Conservation (phyloP, 2,113 vertebrate genomes). For the Recurvirostra avosetta region DNA sequence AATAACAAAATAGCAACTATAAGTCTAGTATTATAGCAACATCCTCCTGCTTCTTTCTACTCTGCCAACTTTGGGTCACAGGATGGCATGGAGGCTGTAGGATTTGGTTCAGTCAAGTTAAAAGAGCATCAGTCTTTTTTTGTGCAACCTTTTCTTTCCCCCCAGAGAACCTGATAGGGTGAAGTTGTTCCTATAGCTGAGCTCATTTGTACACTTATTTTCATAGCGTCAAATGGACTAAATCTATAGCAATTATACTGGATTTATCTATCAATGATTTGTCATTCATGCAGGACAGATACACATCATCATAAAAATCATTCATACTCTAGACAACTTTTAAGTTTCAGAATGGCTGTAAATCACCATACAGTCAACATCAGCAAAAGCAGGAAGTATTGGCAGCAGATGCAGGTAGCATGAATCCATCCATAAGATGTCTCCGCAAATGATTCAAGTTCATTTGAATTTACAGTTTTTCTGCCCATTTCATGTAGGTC, state of each 20-base stretch:
- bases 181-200: not conserved
- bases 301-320: not conserved
- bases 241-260: not conserved
- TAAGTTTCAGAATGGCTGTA: not conserved
- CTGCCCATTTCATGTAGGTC: not conserved
- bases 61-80: fast-evolving
- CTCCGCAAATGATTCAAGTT: not conserved
- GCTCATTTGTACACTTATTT: not conserved
- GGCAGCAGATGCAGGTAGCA: not conserved
- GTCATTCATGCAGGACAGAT: not conserved
- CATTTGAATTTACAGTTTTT: not conserved
- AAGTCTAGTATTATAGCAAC: not conserved
- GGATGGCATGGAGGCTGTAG: not conserved
- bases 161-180: not conserved
- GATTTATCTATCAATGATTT: not conserved
- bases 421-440: not conserved
- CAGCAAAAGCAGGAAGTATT: not conserved
- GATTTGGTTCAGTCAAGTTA: not conserved
- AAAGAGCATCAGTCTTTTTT: not conserved
- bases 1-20: not conserved
- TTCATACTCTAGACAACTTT: not conserved
- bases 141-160: not conserved
- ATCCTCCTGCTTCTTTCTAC: not conserved
- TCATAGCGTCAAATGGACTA: not conserved
- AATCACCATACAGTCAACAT: not conserved